phyloP scores from a whole-genome alignment of 2,113 vertebrate genomes.

The Phylloscopus trochilus region DNA sequence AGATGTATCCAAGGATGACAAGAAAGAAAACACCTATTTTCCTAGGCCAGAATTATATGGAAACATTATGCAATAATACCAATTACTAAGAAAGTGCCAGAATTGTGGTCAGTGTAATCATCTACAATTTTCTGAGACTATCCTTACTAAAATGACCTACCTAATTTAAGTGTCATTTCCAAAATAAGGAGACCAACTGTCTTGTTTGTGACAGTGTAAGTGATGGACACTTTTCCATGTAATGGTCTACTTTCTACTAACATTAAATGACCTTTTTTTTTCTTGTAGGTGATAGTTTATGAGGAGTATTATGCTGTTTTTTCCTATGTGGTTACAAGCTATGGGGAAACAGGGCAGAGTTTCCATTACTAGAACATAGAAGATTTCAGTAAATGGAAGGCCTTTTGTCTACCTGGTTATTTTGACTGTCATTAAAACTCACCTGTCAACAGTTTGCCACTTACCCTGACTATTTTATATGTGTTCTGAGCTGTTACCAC shows the following conservation, averaged over 20 bases:
- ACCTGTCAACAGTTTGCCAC: background rate
- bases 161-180: conserved; percentile 39
- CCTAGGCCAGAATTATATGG: background rate
- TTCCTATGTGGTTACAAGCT: background rate
- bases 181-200: conserved; percentile 22
- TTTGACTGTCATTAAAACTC: background rate
- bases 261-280: background rate
- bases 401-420: background rate
- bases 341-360: background rate
- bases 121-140: conserved; percentile 57
- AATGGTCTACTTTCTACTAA: background rate
- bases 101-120: conserved; percentile 10
- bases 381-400: background rate
- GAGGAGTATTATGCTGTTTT: background rate
- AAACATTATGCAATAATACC: background rate
- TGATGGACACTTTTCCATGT: background rate
- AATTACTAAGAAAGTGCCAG: background rate
- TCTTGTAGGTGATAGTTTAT: background rate
- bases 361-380: background rate
- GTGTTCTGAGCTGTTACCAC: background rate
- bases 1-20: background rate
- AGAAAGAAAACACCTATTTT: background rate
- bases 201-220: background rate
- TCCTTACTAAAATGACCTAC: conserved; percentile 12
- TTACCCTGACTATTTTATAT: background rate